Conservation (phyloP, 2,888 invertebrate species). For the Drosophila recens region DNA sequence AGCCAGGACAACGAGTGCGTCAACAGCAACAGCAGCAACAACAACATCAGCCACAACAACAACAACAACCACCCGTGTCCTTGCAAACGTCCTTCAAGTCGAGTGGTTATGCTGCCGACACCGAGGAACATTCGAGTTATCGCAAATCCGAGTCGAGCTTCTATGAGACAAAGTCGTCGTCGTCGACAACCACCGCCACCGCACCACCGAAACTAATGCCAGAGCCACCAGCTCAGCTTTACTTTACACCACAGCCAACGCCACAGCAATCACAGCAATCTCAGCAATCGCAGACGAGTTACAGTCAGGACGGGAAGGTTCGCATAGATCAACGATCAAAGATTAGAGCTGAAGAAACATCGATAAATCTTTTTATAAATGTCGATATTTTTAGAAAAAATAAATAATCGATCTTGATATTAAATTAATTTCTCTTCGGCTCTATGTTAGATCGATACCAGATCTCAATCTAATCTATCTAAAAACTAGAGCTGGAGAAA, state of each 20-base stretch:
- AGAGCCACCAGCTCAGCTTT: slow-evolving; percentile 74
- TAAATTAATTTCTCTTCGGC: too few species aligned
- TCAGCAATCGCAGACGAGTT: slow-evolving; percentile 36
- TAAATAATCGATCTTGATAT: too few species aligned
- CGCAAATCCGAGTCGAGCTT: slow-evolving; percentile 83
- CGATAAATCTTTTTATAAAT: background rate
- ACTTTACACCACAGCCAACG: slow-evolving; percentile 56
- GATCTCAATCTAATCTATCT: slow-evolving; percentile 20
- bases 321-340: slow-evolving; percentile 51
- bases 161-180: slow-evolving; percentile 75
- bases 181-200: slow-evolving; percentile 32
- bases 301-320: slow-evolving; percentile 84
- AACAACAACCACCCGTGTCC: slow-evolving; percentile 70
- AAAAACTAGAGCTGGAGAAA: too few species aligned
- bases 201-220: slow-evolving; percentile 48
- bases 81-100: slow-evolving; percentile 75
- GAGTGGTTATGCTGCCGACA: slow-evolving; percentile 90
- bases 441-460: slow-evolving; percentile 3
- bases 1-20: slow-evolving; percentile 76
- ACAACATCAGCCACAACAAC: slow-evolving; percentile 78
- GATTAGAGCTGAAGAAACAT: slow-evolving; percentile 4
- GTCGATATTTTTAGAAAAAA: too few species aligned
- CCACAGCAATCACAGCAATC: slow-evolving; percentile 25
- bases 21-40: slow-evolving; percentile 73
- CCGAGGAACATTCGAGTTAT: slow-evolving; percentile 87